Percentiles rank a stretch among this genome's conserved stretches.
Evolutionary conservation across 1,140 invertebrate genomes (phyloP).

Genomic region (Tetranychus urticae): DNA sequence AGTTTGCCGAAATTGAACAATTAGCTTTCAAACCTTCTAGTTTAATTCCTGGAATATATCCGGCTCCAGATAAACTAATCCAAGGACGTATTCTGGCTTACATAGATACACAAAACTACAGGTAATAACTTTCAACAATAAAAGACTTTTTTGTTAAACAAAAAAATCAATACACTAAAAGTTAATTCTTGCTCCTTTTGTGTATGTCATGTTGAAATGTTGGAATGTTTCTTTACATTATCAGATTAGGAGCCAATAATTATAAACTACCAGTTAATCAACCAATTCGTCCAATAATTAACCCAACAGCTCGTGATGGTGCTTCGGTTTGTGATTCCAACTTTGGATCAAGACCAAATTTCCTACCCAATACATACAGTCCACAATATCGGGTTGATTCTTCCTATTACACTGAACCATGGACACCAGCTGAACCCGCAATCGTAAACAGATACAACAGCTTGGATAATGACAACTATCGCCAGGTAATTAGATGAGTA

Average conservation of each 20-base stretch:
- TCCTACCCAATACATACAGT: conserved; percentile 77
- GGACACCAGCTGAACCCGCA: conserved; percentile 6
- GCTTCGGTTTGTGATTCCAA: conserved; percentile 23
- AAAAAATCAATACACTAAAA: not conserved
- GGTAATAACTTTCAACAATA: conserved; percentile 26
- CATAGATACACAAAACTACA: conserved; percentile 74
- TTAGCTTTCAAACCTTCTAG: conserved; percentile 76
- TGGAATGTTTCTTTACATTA: not conserved
- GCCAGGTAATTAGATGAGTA: conserved; percentile 31
- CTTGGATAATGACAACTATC: conserved; percentile 67
- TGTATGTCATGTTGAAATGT: not conserved
- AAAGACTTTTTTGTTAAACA: not conserved
- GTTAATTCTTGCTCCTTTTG: not conserved
- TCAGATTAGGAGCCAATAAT: conserved; percentile 58
- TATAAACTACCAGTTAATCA: conserved; percentile 86
- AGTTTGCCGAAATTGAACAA: conserved; percentile 80
- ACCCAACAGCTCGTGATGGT: conserved; percentile 75
- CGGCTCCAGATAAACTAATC: conserved; percentile 82
- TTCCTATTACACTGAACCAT: conserved; percentile 4
- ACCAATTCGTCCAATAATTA: conserved; percentile 34
- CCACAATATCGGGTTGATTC: conserved; percentile 7
- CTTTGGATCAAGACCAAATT: conserved; percentile 40
- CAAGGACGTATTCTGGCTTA: conserved; percentile 71
- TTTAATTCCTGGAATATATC: conserved; percentile 66
- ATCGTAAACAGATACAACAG: conserved; percentile 39